Evolutionary conservation across 1,140 invertebrate species (phyloP).

Genomic region (Ostrea denselamellosa): DNA sequence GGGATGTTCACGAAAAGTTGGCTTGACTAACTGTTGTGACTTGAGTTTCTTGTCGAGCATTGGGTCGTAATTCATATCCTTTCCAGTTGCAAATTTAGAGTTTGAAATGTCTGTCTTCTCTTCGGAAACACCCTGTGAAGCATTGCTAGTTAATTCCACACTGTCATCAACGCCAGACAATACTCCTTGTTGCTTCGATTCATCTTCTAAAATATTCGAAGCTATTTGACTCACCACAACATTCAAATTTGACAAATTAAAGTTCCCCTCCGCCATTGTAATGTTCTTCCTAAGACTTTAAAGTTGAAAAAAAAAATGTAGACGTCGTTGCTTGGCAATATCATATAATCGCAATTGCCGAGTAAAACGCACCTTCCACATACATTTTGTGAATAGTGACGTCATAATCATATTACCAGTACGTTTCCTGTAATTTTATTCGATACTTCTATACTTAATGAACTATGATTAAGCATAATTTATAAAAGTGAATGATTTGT

Average conservation of each 20-base stretch:
- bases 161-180: background rate
- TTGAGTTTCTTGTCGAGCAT: background rate
- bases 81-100: background rate
- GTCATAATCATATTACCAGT: too few species aligned
- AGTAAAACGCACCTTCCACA: background rate
- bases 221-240: constrained; percentile 2
- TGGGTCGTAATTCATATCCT: background rate
- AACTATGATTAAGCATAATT: too few species aligned
- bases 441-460: too few species aligned
- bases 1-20: background rate
- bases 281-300: background rate
- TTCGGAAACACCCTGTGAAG: background rate
- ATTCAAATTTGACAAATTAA: constrained; percentile 29
- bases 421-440: too few species aligned
- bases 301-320: constrained; percentile 19
- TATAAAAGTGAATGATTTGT: too few species aligned
- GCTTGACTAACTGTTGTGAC: background rate
- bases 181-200: background rate
- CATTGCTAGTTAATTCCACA: background rate
- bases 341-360: background rate
- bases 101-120: background rate
- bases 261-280: constrained; percentile 1
- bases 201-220: background rate
- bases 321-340: constrained; percentile 4
- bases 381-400: background rate